phyloP scores from a whole-genome alignment of 2,113 vertebrate genomes.

The Gadus macrocephalus region DNA sequence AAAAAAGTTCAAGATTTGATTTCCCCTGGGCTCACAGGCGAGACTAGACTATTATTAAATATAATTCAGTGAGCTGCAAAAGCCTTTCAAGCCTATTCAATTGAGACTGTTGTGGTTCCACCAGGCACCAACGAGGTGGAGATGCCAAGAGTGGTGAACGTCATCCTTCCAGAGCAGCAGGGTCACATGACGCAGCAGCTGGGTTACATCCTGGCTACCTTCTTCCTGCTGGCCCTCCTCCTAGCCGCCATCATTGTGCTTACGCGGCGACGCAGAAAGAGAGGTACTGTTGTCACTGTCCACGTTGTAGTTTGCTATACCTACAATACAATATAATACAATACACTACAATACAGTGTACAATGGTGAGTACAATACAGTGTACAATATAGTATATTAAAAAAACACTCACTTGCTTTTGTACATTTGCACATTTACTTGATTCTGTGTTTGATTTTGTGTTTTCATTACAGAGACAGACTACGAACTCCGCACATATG shows the following conservation, averaged over 20 bases:
- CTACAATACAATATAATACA: too few relatives aligned
- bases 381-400: slow-evolving; percentile 1
- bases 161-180: slow-evolving; percentile 84
- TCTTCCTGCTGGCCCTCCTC: slow-evolving; percentile 82
- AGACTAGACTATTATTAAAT: too few relatives aligned
- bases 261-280: slow-evolving; percentile 76
- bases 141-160: slow-evolving; percentile 81
- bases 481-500: slow-evolving; percentile 52
- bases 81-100: neutral
- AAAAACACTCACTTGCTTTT: neutral
- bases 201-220: slow-evolving; percentile 86
- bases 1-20: too few relatives aligned
- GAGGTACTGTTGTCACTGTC: slow-evolving; percentile 66
- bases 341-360: too few relatives aligned
- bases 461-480: slow-evolving; percentile 59
- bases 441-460: neutral
- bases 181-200: slow-evolving; percentile 87
- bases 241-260: slow-evolving; percentile 74
- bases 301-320: neutral
- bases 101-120: neutral
- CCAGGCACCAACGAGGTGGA: slow-evolving; percentile 73
- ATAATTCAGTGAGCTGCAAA: too few relatives aligned
- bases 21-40: too few relatives aligned
- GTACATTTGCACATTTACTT: neutral
- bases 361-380: too few relatives aligned